Conservation (phyloP, 2,113 vertebrate genomes). For the Pseudorhombus dupliciocellatus region DNA sequence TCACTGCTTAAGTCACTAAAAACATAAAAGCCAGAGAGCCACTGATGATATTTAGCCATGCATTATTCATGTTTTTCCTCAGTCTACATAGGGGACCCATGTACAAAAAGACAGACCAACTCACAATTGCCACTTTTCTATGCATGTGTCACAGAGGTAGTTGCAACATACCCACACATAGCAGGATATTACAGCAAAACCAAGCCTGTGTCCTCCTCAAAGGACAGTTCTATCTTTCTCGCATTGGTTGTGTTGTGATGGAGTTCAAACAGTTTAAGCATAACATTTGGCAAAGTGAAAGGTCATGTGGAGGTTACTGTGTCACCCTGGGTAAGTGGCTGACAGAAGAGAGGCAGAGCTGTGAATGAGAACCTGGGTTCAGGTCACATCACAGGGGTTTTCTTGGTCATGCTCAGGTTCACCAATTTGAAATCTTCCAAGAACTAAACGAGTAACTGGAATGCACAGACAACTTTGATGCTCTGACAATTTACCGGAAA, state of each 20-base stretch:
- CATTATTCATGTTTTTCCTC: conserved; percentile 64
- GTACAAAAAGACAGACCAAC: conserved; percentile 54
- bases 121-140: conserved; percentile 43
- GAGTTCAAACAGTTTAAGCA: conserved; percentile 73
- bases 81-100: conserved; percentile 29
- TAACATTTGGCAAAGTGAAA: conserved; percentile 70
- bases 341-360: conserved; percentile 19
- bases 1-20: conserved; percentile 19
- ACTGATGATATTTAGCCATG: conserved; percentile 54
- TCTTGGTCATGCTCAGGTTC: neutral
- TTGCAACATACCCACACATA: conserved; percentile 55
- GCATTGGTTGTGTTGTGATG: conserved; percentile 44
- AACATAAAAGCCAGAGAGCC: conserved; percentile 40
- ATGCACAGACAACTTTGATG: neutral
- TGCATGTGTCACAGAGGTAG: conserved; percentile 65
- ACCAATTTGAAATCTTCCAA: conserved; percentile 13
- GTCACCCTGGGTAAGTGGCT: conserved; percentile 70
- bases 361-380: neutral
- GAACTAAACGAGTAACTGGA: neutral
- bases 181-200: conserved; percentile 24
- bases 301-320: conserved; percentile 79
- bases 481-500: neutral
- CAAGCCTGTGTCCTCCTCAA: conserved; percentile 14
- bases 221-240: conserved; percentile 40
- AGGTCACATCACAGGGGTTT: neutral